Evolutionary conservation across 1,140 invertebrate genomes (phyloP), one percentile per base, ranked within the genome.

Genomic region (Calosoma granatense): DNA sequence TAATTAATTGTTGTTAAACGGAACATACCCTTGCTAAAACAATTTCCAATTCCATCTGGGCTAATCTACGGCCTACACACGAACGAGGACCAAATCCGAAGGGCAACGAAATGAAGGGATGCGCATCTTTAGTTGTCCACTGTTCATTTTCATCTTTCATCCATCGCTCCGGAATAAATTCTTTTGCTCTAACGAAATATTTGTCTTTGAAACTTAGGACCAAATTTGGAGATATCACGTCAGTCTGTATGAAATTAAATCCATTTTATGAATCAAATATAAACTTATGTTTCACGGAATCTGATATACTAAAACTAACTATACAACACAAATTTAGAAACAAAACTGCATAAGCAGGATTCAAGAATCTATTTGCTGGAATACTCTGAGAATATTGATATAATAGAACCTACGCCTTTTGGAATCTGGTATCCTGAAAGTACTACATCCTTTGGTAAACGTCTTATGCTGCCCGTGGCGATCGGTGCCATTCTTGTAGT

Each of bases 51-150:
- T 53, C 51, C 15, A 12, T 17, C 11, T 2, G 15, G 4, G 51
- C 2, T 1, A 53, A 1, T 20, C 51, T 15, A 2, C 20, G 15
- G 21, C 78, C 78, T 53, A 79, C 74, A 59, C 79, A 81, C 53
- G 71, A 75, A 3, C 82, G 67, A 2, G 76, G 74, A 12, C 83
- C 83, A 53, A 79, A 81, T 0, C 83, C 82, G 61, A 85, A 85
- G 0, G 81, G 80, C 23, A 72, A 66, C 59, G 73, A 77, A 4
- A 76, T 74, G 54, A 83, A 83, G 0, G 80, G 78, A 60, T 81
- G 73, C 2, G 75, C 66, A 4, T 75, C 72, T n/a, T n/a, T n/a
- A n/a, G n/a, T n/a, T 1, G 75, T 17, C 1, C 1, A 15, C 30
- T 65, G 59, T 43, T 53, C n/a, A 17, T 20, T 12, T 6, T 72